Evolutionary conservation across 2,113 vertebrate genomes (phyloP).

Genomic region (Hystrix cristata): DNA sequence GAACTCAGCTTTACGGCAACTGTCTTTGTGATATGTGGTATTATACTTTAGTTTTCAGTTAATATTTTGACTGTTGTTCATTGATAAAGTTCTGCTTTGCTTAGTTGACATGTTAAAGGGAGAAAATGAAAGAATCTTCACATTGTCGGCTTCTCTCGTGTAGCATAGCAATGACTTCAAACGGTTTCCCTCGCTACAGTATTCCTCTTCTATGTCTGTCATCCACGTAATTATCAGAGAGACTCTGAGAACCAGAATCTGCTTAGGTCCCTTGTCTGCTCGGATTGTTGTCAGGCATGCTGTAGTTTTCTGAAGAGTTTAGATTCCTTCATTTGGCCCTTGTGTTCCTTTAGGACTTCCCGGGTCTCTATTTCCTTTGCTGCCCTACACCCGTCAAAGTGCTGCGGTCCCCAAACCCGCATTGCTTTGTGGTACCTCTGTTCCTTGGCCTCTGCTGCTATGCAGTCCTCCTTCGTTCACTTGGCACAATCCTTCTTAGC

Average conservation of each 20-base stretch:
- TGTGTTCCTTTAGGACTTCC: background rate
- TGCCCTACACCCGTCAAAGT: background rate
- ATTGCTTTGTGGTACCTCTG: background rate
- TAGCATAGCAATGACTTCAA: background rate
- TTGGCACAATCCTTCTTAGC: background rate
- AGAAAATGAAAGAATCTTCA: background rate
- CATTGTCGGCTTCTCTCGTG: background rate
- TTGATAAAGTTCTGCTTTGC: background rate
- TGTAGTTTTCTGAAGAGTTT: background rate
- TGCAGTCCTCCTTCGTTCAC: background rate
- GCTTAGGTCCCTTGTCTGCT: background rate
- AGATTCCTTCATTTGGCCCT: background rate
- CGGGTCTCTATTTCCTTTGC: background rate
- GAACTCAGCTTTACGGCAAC: background rate
- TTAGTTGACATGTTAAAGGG: constrained; percentile 4
- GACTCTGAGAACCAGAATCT: background rate
- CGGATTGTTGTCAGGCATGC: background rate
- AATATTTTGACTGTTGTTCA: constrained; percentile 23
- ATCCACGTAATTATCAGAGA: background rate
- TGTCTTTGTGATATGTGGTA: background rate
- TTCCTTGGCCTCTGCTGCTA: background rate
- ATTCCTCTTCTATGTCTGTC: background rate
- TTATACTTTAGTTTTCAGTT: constrained; percentile 1
- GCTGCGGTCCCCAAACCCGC: background rate
- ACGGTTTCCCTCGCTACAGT: background rate